phyloP scores from a whole-genome alignment of 2,888 invertebrate species.

The Mesoligia furuncula region DNA sequence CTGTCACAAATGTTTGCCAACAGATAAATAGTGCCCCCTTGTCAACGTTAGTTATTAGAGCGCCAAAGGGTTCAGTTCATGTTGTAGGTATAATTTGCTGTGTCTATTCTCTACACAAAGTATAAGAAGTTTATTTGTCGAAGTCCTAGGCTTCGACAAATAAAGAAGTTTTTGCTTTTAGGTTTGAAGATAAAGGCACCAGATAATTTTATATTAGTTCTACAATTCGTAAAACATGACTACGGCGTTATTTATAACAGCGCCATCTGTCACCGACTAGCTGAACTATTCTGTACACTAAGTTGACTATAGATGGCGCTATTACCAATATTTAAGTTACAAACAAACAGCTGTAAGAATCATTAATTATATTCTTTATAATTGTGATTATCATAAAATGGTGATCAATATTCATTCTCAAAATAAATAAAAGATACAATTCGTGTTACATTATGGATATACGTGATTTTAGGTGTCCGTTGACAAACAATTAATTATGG shows the following conservation, averaged over 20 bases:
- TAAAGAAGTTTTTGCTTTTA: not conserved
- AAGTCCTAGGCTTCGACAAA: not conserved
- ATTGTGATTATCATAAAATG: not conserved
- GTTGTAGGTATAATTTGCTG: too few species aligned
- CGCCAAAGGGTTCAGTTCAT: too few species aligned
- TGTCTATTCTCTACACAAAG: not conserved
- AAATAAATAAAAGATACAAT: not conserved
- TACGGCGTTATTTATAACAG: not conserved
- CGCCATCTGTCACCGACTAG: constrained; percentile 22
- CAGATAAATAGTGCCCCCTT: too few species aligned
- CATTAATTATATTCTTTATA: not conserved
- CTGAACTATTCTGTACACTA: not conserved
- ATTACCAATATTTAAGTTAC: not conserved
- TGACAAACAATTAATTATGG: not conserved
- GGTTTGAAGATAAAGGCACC: not conserved
- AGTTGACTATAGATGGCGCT: constrained; percentile 31
- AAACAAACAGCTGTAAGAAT: not conserved
- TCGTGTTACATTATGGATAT: not conserved
- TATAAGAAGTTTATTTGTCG: too few species aligned
- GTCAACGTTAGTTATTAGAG: too few species aligned
- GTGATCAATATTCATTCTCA: not conserved
- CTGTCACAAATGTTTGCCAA: too few species aligned
- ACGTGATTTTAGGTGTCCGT: not conserved
- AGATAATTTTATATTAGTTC: not conserved
- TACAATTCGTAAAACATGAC: not conserved